Conservation (phyloP, 2,888 invertebrate species). For the Nemapogon koenigi region DNA sequence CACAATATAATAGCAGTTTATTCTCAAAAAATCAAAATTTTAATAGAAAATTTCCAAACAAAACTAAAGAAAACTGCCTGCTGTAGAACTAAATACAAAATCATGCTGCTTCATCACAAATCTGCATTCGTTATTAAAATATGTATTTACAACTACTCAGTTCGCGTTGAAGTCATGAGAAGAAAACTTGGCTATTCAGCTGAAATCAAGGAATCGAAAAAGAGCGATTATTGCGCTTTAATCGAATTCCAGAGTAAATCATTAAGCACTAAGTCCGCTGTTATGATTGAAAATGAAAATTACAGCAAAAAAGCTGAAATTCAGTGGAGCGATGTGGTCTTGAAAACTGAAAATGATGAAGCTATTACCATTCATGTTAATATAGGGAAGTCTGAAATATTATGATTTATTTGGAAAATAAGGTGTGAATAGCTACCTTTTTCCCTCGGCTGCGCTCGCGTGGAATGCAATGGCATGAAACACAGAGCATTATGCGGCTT, state of each 20-base stretch:
- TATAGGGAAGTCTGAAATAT: constrained; percentile 37
- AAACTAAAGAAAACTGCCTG: constrained; percentile 55
- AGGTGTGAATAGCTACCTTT: too few species aligned
- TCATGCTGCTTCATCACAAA: constrained; percentile 48
- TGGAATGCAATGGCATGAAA: too few species aligned
- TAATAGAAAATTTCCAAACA: constrained; percentile 56
- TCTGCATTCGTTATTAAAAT: constrained; percentile 59
- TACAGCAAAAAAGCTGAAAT: constrained; percentile 57
- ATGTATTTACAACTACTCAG: constrained; percentile 56
- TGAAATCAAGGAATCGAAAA: constrained; percentile 38
- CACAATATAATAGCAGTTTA: constrained; percentile 57
- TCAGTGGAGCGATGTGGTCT: constrained; percentile 50
- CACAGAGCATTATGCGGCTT: too few species aligned
- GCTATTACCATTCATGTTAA: constrained; percentile 56
- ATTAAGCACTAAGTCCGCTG: constrained; percentile 47
- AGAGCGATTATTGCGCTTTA: constrained; percentile 51
- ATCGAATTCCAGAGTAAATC: constrained; percentile 57
- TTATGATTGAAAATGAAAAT: constrained; percentile 49
- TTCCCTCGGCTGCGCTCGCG: too few species aligned
- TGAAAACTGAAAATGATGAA: constrained; percentile 53
- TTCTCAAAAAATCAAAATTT: constrained; percentile 55
- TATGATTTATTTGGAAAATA: constrained; percentile 5
- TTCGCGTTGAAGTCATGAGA: constrained; percentile 53
- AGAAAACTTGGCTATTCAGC: constrained; percentile 50
- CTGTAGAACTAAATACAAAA: constrained; percentile 56